Conservation (phyloP, 1,140 invertebrate species). For the Amphibalanus amphitrite region DNA sequence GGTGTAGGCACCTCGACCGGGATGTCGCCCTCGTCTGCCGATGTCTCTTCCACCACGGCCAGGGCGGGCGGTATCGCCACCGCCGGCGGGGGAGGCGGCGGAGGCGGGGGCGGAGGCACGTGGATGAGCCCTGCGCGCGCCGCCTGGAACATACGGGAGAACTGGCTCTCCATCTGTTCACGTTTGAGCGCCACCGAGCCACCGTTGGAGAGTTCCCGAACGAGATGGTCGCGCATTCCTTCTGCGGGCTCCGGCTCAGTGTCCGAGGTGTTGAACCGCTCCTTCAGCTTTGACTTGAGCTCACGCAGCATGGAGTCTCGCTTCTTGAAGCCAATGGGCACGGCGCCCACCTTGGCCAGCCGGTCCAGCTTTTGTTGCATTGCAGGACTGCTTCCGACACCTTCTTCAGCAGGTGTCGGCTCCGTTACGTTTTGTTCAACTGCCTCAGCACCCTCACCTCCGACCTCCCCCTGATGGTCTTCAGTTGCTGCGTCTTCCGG, state of each 20-base stretch:
- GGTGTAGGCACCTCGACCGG: not conserved
- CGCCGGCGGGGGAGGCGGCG: no score
- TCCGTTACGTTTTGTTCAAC: no score
- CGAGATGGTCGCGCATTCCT: not conserved
- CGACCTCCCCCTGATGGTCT: no score
- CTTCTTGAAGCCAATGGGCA: conserved; percentile 15
- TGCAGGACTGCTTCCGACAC: no score
- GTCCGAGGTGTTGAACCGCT: conserved; percentile 15
- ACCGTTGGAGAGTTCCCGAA: not conserved
- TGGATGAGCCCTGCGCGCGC: not conserved
- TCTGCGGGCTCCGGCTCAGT: conserved; percentile 6
- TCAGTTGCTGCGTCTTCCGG: no score
- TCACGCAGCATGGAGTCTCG: conserved; percentile 22
- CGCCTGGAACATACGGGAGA: not conserved
- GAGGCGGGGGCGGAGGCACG: not conserved
- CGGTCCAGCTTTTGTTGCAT: conserved; percentile 13
- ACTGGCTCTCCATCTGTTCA: not conserved
- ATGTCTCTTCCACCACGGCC: no score
- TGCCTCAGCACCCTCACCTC: not conserved
- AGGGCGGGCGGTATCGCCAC: no score
- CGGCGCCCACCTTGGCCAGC: conserved; percentile 16
- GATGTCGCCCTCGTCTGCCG: no score
- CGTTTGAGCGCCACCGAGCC: not conserved
- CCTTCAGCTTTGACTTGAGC: conserved; percentile 20
- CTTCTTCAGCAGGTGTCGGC: no score